Percentiles rank a stretch among this genome's conserved stretches.
Evolutionary conservation across 2,888 invertebrate genomes (phyloP).

Genomic region (Heliconius cydno): DNA sequence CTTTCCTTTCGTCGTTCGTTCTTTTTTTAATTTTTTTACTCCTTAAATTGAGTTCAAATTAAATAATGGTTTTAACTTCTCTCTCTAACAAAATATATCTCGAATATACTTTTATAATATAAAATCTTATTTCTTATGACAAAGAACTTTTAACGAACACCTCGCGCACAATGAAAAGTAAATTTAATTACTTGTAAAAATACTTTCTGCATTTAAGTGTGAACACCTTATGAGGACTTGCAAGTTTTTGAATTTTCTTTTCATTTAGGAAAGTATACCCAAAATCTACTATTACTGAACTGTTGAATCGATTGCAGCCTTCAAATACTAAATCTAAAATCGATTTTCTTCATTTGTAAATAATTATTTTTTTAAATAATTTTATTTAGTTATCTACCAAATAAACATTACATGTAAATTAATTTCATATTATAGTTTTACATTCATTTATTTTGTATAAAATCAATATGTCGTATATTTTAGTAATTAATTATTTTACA

Average conservation of each 20-base stretch:
- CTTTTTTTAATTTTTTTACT: neutral
- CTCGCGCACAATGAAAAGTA: neutral
- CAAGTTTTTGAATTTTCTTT: neutral
- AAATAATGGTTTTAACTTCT: neutral
- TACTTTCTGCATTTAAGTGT: neutral
- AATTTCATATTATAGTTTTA: constrained; percentile 5
- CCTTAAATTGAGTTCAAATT: neutral
- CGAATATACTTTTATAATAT: neutral
- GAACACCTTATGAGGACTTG: neutral
- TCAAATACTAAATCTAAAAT: neutral
- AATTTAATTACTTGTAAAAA: neutral
- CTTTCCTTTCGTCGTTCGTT: neutral
- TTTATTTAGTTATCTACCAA: constrained; percentile 1
- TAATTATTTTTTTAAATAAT: neutral
- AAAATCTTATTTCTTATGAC: neutral
- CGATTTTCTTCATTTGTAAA: constrained; percentile 13
- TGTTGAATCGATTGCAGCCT: neutral
- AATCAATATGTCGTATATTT: constrained; percentile 1
- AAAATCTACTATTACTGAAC: neutral
- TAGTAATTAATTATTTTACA: constrained; percentile 11
- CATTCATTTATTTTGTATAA: constrained; percentile 7
- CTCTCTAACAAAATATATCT: neutral
- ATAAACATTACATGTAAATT: constrained; percentile 9
- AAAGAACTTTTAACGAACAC: neutral
- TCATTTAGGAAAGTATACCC: neutral